phyloP scores from a whole-genome alignment of 2,797 vertebrate genomes.

The Muscicapa striata region DNA sequence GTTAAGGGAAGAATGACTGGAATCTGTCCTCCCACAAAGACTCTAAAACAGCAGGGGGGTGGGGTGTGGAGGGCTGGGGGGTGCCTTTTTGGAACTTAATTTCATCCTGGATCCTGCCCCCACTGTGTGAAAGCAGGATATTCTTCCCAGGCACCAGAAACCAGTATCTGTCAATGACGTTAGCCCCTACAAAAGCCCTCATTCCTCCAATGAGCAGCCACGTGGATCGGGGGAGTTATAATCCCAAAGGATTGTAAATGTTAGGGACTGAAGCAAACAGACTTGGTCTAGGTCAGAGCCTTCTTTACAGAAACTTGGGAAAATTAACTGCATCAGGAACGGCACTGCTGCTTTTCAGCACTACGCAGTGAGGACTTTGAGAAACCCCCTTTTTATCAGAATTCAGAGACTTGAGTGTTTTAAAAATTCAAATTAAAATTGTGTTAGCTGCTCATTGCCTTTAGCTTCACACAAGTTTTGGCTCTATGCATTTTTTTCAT shows the following conservation, averaged over 20 bases:
- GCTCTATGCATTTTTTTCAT: neutral
- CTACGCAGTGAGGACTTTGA: neutral
- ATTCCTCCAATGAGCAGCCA: constrained; percentile 34
- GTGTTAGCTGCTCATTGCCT: neutral
- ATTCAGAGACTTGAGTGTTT: neutral
- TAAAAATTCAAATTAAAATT: neutral
- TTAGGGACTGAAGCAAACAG: neutral
- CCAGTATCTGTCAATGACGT: constrained; percentile 58
- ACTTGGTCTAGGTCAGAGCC: neutral
- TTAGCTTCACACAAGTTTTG: neutral
- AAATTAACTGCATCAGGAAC: neutral
- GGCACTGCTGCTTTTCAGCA: neutral
- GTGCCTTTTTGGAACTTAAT: constrained; percentile 65
- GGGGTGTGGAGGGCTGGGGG: constrained; percentile 29
- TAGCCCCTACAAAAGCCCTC: constrained; percentile 51
- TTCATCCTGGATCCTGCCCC: constrained; percentile 58
- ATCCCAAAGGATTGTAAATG: neutral
- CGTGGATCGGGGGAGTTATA: neutral
- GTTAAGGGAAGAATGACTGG: constrained; percentile 80
- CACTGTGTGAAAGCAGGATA: constrained; percentile 63
- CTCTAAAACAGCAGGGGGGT: constrained; percentile 67
- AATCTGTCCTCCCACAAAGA: constrained; percentile 78
- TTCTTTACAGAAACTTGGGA: neutral
- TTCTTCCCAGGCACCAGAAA: constrained; percentile 64
- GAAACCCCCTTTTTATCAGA: neutral